Percentiles rank a stretch among this genome's conserved stretches.
Conservation (phyloP, 1,140 invertebrate genomes). For the Phthorimaea operculella region DNA sequence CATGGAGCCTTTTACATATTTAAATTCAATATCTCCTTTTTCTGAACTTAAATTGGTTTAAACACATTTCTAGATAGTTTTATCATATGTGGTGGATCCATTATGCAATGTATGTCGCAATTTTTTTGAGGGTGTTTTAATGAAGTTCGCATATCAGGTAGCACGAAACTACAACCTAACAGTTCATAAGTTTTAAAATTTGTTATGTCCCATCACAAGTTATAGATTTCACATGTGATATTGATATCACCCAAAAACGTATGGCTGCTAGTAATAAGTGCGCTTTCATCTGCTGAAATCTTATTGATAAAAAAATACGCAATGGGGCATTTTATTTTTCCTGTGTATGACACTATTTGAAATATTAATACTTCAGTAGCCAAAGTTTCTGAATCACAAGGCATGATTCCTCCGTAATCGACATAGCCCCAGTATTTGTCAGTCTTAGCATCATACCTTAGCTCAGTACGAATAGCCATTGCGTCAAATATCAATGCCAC, state of each 20-base stretch:
- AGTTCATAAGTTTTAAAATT: conserved; percentile 19
- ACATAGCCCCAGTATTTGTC: conserved; percentile 24
- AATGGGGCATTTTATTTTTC: conserved; percentile 20
- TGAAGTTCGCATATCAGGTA: conserved; percentile 10
- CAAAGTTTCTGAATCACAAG: conserved; percentile 16
- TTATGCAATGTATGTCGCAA: conserved; percentile 16
- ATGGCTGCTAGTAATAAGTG: conserved; percentile 17
- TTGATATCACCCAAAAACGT: conserved; percentile 16
- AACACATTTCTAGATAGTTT: conserved; percentile 28
- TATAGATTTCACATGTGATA: conserved; percentile 21
- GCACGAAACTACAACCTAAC: conserved; percentile 22
- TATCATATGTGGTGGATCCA: conserved; percentile 28
- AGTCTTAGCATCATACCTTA: conserved; percentile 19
- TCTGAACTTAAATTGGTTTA: conserved; percentile 14
- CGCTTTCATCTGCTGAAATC: conserved; percentile 16
- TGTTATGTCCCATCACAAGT: conserved; percentile 23
- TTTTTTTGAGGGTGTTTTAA: conserved; percentile 14
- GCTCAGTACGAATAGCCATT: conserved; percentile 24
- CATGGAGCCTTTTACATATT: conserved; percentile 22
- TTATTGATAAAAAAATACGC: conserved; percentile 29
- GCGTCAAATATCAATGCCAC: conserved; percentile 25
- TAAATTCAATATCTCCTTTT: conserved; percentile 20
- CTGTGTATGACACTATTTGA: conserved; percentile 20
- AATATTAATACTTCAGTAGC: conserved; percentile 20
- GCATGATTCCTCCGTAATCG: conserved; percentile 21